Evolutionary conservation across 2,797 vertebrate species (phyloP), one percentile per base, ranked within the genome.

Genomic region (Lerista edwardsae): DNA sequence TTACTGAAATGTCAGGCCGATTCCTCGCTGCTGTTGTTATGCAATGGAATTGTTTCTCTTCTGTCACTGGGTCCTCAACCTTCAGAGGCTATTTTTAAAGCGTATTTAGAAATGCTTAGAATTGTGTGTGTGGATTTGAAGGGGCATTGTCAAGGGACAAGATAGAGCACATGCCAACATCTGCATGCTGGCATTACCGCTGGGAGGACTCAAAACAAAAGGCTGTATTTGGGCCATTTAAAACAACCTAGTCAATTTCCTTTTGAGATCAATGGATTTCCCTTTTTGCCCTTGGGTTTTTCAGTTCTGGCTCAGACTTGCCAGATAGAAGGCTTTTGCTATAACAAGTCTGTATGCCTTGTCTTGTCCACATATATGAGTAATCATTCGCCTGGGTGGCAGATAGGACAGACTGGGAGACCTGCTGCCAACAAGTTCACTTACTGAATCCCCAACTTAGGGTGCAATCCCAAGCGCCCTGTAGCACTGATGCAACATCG

Each of bases 1-100:
- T 96, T 95, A 91, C 93, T 93, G 86, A 95, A 96, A 96, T 96
- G 96, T 96, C 94, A 96, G 84, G 31, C 91, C 76, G 82, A 94
- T 94, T 94, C 93, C 94, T 91, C 51, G 89, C 94, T 91, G 93
- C 94, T 95, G 94, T 94, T 93, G 92, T 95, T 95, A 89, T 79
- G 93, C 95, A 92, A 86, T 91, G 91, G 93, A 90, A 92, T 84
- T 78, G 91, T 86, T 91, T 93, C 95, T 93, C 90, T 74, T 15
- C 88, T 85, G 87, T 90, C 75, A 64, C 86, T 1, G n/a, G 91
- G 92, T 91, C 87, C 90, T 95, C 90, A 75, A 89, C 87, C 89
- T 93, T 91, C 86, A 85, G 93, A 89, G 89, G 91, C 89, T 91
- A 89, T 92, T 93, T 93, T 93, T 94, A 94, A 94, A 36, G 2